phyloP scores from a whole-genome alignment of 2,113 vertebrate species.

The Poicephalus gulielmi region DNA sequence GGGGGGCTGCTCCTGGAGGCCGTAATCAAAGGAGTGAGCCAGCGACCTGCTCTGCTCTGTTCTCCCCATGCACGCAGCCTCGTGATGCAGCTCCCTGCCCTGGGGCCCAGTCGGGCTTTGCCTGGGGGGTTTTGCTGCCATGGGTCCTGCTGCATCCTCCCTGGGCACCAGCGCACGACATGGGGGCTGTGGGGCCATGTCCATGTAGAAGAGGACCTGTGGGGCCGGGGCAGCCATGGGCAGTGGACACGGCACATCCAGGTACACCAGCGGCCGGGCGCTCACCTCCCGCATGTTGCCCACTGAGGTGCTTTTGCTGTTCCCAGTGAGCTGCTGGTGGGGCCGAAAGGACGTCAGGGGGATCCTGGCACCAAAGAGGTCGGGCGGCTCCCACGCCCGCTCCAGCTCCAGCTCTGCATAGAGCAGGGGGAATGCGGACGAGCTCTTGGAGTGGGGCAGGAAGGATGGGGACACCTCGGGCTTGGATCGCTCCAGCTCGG shows the following conservation, averaged over 20 bases:
- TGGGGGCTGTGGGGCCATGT: slow-evolving; percentile 68
- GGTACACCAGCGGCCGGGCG: slow-evolving; percentile 76
- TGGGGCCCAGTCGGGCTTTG: neutral
- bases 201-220: slow-evolving; percentile 75
- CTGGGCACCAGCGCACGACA: neutral
- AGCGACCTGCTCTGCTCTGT: slow-evolving; percentile 45
- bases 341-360: slow-evolving; percentile 74
- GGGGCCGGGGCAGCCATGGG: slow-evolving; percentile 30
- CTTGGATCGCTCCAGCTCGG: slow-evolving; percentile 70
- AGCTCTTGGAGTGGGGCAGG: slow-evolving; percentile 77
- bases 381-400: slow-evolving; percentile 38
- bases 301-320: slow-evolving; percentile 72
- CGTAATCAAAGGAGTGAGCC: slow-evolving; percentile 75
- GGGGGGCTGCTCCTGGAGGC: slow-evolving; percentile 81
- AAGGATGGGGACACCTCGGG: slow-evolving; percentile 49
- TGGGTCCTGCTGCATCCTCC: slow-evolving; percentile 36
- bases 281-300: slow-evolving; percentile 66
- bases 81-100: neutral
- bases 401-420: slow-evolving; percentile 56
- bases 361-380: slow-evolving; percentile 62
- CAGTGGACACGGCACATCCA: slow-evolving; percentile 73
- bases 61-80: slow-evolving; percentile 17
- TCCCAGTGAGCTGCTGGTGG: slow-evolving; percentile 65
- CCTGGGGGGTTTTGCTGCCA: slow-evolving; percentile 48
- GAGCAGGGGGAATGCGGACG: slow-evolving; percentile 74